Percentiles rank a stretch among this genome's conserved stretches.
Evolutionary conservation across 2,113 vertebrate genomes (phyloP).

Genomic region (Thunnus thynnus): DNA sequence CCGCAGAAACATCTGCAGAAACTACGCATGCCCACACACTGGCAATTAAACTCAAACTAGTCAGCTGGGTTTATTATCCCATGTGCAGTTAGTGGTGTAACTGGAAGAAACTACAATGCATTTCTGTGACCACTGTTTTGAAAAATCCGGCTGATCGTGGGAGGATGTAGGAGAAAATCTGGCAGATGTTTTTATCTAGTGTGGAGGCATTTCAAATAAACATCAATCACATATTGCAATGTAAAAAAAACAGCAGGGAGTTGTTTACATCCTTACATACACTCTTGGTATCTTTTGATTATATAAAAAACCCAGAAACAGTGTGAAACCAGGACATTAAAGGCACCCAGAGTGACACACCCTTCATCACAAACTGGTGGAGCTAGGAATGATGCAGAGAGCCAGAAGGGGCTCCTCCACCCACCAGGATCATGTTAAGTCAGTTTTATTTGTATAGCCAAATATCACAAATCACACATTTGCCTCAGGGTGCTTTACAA

Average conservation of each 20-base stretch:
- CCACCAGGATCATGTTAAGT: too few species aligned
- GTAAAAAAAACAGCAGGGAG: constrained; percentile 40
- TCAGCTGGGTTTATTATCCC: constrained; percentile 17
- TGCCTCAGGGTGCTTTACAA: too few species aligned
- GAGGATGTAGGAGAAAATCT: constrained; percentile 27
- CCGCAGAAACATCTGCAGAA: constrained; percentile 37
- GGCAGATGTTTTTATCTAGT: constrained; percentile 17
- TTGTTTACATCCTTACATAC: neutral
- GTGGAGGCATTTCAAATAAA: constrained; percentile 43
- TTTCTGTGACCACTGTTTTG: constrained; percentile 7
- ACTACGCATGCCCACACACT: constrained; percentile 22
- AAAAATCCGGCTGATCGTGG: constrained; percentile 8
- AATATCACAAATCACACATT: too few species aligned
- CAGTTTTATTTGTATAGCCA: too few species aligned
- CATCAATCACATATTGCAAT: constrained; percentile 33
- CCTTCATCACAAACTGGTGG: neutral
- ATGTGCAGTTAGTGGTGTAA: constrained; percentile 14
- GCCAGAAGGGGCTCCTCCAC: too few species aligned
- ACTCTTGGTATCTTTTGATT: constrained; percentile 26
- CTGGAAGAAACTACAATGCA: constrained; percentile 9
- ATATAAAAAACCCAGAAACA: constrained; percentile 3
- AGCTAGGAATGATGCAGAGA: too few species aligned
- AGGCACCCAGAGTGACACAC: neutral
- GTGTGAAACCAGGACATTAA: constrained; percentile 1
- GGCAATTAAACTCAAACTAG: constrained; percentile 30